Base-by-base conservation (phyloP, 2,888 invertebrate species). In the Pasiphila rectangulata region DNA sequence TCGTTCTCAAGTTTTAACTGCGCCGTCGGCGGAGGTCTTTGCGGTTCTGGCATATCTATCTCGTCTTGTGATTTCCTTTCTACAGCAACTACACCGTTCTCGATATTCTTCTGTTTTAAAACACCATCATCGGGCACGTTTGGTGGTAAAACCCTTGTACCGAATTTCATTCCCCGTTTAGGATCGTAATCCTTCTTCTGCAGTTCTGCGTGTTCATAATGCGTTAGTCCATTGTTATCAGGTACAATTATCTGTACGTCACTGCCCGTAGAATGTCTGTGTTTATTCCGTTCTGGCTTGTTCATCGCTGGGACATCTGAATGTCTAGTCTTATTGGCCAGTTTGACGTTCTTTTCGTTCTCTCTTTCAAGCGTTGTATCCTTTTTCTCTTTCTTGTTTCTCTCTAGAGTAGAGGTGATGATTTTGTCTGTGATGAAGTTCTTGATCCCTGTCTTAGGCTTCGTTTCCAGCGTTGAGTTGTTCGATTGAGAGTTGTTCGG, bases 131-230 rank as follows among this genome's bases (percentile, higher is more conserved):
- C 88, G 19, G 89, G 89, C 21, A 90, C 79, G 49, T 89, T 90
- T 3, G 90, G 90, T 7, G 92, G 92, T 2, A 94, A 72, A 0
- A 94, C 93, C 64, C 92, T 87, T 40, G 93, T 91, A 0, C 93
- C 94, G 42, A 94, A 93, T 69, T 93, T 93, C 75, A 91, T 90
- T 35, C 89, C 91, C 48, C 90, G 89, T 56, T 90, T 90, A 0
- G 85, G 79, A 47, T 91, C 91, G 29, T 89, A 83, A 56, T 91
- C 91, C 52, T 85, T 82, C 66, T 90, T 91, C 62, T 91, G 91
- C 0, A 79, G 67, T 72, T 91, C 90, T 1, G 79, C 69, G 19
- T 87, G 83, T 62, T 91, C 90, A 17, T 85, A 65, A 21, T 79
- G 73, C 25, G 72, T 58, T 10, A 80, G 68, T 0, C 85, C 81